These are phyloP conservation scores for Planiliza haematocheilus DNA, from an alignment of 2,113 vertebrate genomes.

Conservation along the genomic window DNA sequence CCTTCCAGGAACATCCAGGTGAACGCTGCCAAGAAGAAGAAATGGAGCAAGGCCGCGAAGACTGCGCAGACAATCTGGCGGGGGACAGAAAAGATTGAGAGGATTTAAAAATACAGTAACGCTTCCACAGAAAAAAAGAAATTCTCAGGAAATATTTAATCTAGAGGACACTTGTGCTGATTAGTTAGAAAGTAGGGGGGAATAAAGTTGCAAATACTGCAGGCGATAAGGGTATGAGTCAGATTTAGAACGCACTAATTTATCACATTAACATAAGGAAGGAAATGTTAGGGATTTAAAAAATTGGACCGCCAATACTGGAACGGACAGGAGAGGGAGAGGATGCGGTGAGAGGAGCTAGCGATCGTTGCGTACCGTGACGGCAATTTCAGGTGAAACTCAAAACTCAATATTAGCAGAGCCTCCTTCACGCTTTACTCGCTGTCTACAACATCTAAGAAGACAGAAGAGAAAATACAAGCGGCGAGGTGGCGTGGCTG, in stretches of 20 bases:
- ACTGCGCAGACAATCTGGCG: slow-evolving; percentile 95
- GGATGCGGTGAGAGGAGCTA: slow-evolving; percentile 15
- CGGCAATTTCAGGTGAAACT: slow-evolving; percentile 37
- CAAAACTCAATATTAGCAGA: slow-evolving; percentile 36
- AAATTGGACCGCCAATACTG: slow-evolving; percentile 9
- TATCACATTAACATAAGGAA: slow-evolving; percentile 37
- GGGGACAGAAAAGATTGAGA: slow-evolving; percentile 42
- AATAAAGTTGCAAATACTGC: slow-evolving; percentile 20
- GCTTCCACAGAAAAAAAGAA: background rate
- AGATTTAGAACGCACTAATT: slow-evolving; percentile 34
- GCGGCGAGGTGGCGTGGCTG: slow-evolving; percentile 28
- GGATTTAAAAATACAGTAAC: slow-evolving; percentile 52
- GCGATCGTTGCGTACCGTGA: slow-evolving; percentile 26
- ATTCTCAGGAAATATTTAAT: slow-evolving; percentile 28
- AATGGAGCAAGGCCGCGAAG: slow-evolving; percentile 97
- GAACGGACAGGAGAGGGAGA: slow-evolving; percentile 9
- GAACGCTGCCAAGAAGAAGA: slow-evolving; percentile 99
- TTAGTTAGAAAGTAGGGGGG: slow-evolving; percentile 15
- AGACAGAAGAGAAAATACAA: slow-evolving; percentile 47
- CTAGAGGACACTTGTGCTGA: slow-evolving; percentile 21
- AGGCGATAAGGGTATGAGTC: slow-evolving; percentile 19
- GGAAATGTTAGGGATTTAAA: slow-evolving; percentile 39
- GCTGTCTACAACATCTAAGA: slow-evolving; percentile 14
- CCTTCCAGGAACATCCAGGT: slow-evolving; percentile 99
- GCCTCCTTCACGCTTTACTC: slow-evolving; percentile 27